Conservation (phyloP, 1,140 invertebrate species). For the Arion vulgaris region DNA sequence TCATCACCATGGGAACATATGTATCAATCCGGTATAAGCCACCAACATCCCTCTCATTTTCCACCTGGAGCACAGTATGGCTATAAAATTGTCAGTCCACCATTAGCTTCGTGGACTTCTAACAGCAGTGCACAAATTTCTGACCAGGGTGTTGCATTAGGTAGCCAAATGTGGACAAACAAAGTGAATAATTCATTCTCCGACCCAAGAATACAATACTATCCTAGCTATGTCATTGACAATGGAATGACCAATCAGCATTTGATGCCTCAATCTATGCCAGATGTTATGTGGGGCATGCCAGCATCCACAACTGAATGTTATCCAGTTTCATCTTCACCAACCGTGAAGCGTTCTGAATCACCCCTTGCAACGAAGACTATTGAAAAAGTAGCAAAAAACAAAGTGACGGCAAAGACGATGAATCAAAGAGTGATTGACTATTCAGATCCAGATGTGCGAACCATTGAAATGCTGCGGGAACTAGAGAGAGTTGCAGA, state of each 20-base stretch:
- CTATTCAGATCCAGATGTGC: constrained; percentile 33
- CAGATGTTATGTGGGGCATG: background rate
- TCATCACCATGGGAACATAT: background rate
- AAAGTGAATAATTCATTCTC: background rate
- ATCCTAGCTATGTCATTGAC: background rate
- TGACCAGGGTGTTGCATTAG: background rate
- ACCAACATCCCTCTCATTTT: background rate
- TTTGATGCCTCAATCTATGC: background rate
- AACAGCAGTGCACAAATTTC: background rate
- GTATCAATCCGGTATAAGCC: background rate
- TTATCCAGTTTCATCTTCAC: constrained; percentile 3
- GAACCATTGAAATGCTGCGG: constrained; percentile 41
- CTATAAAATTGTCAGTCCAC: background rate
- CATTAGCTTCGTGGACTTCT: constrained; percentile 2
- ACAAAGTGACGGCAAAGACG: background rate
- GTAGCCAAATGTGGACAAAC: background rate
- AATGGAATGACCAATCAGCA: background rate
- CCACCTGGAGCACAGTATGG: constrained; percentile 10
- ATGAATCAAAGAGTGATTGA: background rate
- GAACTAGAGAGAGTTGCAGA: constrained; percentile 39
- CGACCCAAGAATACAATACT: background rate
- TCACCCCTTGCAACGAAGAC: background rate
- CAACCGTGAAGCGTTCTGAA: background rate
- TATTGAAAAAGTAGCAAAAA: background rate
- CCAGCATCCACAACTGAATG: background rate